Evolutionary conservation across 2,888 invertebrate genomes (phyloP).

Genomic region (Glaucopsyche alexis): DNA sequence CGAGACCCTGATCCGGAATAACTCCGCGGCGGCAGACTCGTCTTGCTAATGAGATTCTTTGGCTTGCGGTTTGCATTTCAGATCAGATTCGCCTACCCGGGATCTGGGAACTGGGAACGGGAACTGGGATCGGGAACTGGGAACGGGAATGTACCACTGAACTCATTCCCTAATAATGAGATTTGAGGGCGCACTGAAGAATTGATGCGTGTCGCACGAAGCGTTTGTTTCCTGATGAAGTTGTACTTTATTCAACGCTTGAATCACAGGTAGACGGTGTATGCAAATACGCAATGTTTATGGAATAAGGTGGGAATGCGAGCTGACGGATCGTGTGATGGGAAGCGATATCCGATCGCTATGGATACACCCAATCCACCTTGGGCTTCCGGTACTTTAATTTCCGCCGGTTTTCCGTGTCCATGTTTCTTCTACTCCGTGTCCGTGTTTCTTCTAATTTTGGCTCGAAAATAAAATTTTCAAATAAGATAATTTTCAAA

Average conservation of each 20-base stretch:
- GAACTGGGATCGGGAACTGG: conserved; percentile 31
- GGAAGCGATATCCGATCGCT: too few species aligned
- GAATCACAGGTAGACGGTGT: background rate
- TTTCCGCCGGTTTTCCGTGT: too few species aligned
- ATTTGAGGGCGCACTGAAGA: conserved; percentile 38
- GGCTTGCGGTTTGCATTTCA: conserved; percentile 78
- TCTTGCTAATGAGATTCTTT: conserved; percentile 78
- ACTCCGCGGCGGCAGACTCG: conserved; percentile 50
- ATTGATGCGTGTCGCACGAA: conserved; percentile 14
- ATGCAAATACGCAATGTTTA: background rate
- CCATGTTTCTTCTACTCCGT: too few species aligned
- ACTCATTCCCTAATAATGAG: conserved; percentile 58
- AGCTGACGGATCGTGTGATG: background rate
- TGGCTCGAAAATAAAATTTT: too few species aligned
- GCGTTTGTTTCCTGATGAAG: conserved; percentile 31
- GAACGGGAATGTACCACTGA: conserved; percentile 47
- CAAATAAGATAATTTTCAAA: too few species aligned
- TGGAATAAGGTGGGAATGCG: background rate
- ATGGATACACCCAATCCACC: too few species aligned
- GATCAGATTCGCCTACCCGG: conserved; percentile 55
- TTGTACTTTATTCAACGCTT: background rate
- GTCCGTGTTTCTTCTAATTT: too few species aligned
- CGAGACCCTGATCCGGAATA: conserved; percentile 50
- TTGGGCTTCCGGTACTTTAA: too few species aligned
- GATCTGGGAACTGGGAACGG: conserved; percentile 14